Base-by-base conservation (phyloP, 2,888 invertebrate species). In the Pardosa pseudoannulata region DNA sequence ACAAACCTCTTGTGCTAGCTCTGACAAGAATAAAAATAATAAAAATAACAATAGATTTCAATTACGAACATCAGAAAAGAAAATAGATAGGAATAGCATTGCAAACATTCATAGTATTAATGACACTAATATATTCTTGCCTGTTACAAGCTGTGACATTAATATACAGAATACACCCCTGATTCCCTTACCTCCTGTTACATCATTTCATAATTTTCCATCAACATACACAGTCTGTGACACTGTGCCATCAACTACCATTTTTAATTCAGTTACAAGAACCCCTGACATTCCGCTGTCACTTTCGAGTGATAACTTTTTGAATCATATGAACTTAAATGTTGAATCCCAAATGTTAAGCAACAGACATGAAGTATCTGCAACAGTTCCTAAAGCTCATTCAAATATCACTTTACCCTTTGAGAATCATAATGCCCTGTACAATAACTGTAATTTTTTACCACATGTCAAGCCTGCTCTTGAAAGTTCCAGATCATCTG, bases 201-300 rank as follows among this genome's bases (percentile, higher is more conserved):
- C 87, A 29, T 80, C 87, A n/a, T 87, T 80, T 76, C 87, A 78
- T 36, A 87, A 76, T 32, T 87, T 87, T 41, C 31, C 87, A 28
- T 56, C 87, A 31, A 56, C 31, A n/a, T 87, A 80, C 19, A 76
- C 79, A 31, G 31, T 79, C 13, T 87, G 87, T 76, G 87, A 87
- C 36, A 74, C 73, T 28, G 74, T 72, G 13, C 85, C 78, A 78
- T 74, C 87, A 29, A 80, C 80, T 19, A 73, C 80, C 32, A 76
- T 80, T 65, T 76, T 87, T 13, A 79, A 87, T 39, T 41, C 79
- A 39, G 75, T 79, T 46, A 28, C 75, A 2, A 64, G 80, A 56
- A 72, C 70, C 1, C 87, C 80, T n/a, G 87, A 87, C 19, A 41
- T 80, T 65, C 68, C 87, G 31, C 46, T 80, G 39, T 71, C 79